Conservation (phyloP, 2,888 invertebrate genomes). For the Chaitophorus viminalis region DNA sequence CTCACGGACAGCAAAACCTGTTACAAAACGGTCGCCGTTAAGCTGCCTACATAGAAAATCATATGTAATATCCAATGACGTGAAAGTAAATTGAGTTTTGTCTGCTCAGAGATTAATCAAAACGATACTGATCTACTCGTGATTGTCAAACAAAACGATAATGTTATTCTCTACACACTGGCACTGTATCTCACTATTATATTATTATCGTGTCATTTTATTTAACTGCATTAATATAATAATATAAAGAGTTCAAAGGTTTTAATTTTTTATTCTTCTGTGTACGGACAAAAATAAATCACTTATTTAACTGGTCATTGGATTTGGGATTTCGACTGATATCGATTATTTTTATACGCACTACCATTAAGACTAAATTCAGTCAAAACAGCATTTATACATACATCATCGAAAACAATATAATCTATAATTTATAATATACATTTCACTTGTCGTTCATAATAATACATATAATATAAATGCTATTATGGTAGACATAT, state of each 20-base stretch:
- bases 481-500: too few relatives aligned
- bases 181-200: background rate
- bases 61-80: constrained; percentile 7
- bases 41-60: constrained; percentile 21
- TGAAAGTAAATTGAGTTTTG: background rate
- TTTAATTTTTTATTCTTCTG: background rate
- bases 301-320: background rate
- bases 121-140: background rate
- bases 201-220: background rate
- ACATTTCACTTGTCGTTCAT: too few relatives aligned
- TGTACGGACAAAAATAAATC: background rate
- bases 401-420: background rate
- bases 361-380: too few relatives aligned
- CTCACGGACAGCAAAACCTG: background rate
- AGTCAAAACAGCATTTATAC: too few relatives aligned
- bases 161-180: background rate
- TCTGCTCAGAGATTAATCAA: background rate
- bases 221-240: background rate
- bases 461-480: too few relatives aligned
- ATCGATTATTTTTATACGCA: background rate
- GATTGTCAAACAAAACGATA: constrained; percentile 14
- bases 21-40: background rate
- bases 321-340: background rate
- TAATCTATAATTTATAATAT: too few relatives aligned
- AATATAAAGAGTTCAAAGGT: background rate